Percentiles rank a stretch among this genome's conserved stretches.
Evolutionary conservation across 1,140 invertebrate species (phyloP).

Genomic region (Cydia splendana): DNA sequence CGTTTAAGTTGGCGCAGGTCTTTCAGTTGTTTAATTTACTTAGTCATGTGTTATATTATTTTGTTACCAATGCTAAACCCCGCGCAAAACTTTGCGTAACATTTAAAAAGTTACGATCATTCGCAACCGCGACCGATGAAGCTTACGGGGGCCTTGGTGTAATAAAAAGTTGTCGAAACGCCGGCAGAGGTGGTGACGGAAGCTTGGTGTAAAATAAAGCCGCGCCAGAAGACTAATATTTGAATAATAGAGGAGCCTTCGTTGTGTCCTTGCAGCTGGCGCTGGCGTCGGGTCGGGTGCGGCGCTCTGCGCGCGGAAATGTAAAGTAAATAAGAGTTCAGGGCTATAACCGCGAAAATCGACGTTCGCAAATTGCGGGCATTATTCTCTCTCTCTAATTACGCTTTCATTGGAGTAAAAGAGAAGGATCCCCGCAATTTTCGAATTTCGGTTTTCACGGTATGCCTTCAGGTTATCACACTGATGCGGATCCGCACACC

Average conservation of each 20-base stretch:
- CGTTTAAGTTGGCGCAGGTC: not conserved
- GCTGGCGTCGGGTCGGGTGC: slow-evolving; percentile 30
- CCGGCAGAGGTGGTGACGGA: slow-evolving; percentile 31
- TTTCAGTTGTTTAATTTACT: not conserved
- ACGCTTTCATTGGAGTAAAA: too few relatives aligned
- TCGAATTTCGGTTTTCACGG: too few relatives aligned
- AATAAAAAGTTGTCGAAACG: slow-evolving; percentile 24
- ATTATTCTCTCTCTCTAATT: too few relatives aligned
- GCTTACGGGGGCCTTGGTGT: not conserved
- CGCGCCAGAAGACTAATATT: slow-evolving; percentile 49
- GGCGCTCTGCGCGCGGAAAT: not conserved
- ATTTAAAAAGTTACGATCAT: slow-evolving; percentile 20
- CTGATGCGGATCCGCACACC: too few relatives aligned
- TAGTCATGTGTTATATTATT: not conserved
- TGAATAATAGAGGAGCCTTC: slow-evolving; percentile 50
- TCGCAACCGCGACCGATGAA: slow-evolving; percentile 17
- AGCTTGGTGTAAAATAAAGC: slow-evolving; percentile 43
- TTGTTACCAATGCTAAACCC: not conserved
- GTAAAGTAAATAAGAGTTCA: too few relatives aligned
- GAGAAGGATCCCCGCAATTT: too few relatives aligned
- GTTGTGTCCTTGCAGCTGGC: slow-evolving; percentile 36
- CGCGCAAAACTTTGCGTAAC: not conserved
- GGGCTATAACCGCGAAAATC: not conserved
- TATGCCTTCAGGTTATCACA: too few relatives aligned
- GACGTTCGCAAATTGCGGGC: too few relatives aligned